Conservation (phyloP, 2,113 vertebrate species). For the Melanotaenia duboulayi region DNA sequence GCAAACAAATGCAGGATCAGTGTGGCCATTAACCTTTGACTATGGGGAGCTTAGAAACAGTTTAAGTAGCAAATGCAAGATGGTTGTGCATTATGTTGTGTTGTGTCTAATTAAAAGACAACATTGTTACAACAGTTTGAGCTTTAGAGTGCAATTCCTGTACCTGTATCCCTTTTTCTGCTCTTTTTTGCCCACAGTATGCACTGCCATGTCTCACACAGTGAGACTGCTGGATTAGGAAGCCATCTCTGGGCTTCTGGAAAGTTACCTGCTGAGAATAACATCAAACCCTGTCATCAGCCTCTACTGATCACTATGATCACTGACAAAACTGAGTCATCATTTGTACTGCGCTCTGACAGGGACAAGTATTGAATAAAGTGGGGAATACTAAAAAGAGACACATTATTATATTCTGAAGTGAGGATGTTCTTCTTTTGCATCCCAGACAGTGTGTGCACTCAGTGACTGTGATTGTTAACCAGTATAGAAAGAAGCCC, state of each 20-base stretch:
- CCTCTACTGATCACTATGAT: background rate
- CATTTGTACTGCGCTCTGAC: background rate
- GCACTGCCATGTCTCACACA: background rate
- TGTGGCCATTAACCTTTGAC: constrained; percentile 48
- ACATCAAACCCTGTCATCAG: background rate
- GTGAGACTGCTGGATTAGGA: background rate
- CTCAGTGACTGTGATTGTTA: background rate
- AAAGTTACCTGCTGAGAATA: no score
- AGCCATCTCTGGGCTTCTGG: background rate
- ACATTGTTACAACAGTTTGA: background rate
- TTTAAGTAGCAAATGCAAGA: constrained; percentile 44
- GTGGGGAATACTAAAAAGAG: background rate
- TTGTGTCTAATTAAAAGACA: constrained; percentile 6
- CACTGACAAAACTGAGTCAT: background rate
- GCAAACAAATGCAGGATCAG: constrained; percentile 59
- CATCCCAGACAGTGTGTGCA: background rate
- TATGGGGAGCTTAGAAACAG: constrained; percentile 7
- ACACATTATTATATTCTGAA: background rate
- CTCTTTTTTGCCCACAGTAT: background rate
- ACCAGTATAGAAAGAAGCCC: background rate
- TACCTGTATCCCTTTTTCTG: background rate
- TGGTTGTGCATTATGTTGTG: background rate
- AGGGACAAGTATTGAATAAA: background rate
- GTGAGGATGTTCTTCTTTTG: no score
- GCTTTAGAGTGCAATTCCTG: background rate